phyloP scores from a whole-genome alignment of 2,113 vertebrate species.

The Ceyx melanurus region DNA sequence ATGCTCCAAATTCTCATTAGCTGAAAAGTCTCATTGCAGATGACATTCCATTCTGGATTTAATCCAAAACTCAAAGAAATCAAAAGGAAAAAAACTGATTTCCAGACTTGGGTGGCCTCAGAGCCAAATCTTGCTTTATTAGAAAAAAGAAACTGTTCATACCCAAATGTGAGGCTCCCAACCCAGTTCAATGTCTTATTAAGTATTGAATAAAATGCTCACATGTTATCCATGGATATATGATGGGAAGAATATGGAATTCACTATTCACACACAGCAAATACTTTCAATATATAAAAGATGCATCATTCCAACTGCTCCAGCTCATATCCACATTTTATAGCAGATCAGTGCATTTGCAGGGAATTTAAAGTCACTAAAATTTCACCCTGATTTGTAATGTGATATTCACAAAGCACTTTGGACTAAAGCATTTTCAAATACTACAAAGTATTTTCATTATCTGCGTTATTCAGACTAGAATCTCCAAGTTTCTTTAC shows the following conservation, averaged over 20 bases:
- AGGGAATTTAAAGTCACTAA: background rate
- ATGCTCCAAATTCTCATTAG: background rate
- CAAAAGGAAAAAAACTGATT: background rate
- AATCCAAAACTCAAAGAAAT: background rate
- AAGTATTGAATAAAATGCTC: conserved; percentile 75
- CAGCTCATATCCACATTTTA: conserved; percentile 65
- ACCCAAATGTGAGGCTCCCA: conserved; percentile 78
- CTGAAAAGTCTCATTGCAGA: background rate
- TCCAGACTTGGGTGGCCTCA: background rate
- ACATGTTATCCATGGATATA: conserved; percentile 75
- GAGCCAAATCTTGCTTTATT: background rate
- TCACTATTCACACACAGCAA: conserved; percentile 80
- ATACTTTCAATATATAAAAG: conserved; percentile 72
- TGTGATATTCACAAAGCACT: background rate
- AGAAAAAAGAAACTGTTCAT: background rate
- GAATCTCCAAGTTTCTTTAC: background rate
- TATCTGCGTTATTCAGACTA: background rate
- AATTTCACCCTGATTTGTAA: background rate
- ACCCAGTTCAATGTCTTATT: conserved; percentile 57
- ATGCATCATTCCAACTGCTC: conserved; percentile 68
- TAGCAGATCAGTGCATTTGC: conserved; percentile 73
- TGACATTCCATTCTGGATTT: background rate
- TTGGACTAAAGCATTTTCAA: background rate
- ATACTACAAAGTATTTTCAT: background rate
- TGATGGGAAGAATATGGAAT: conserved; percentile 63